These are phyloP conservation scores for Reticulitermes lucifugus DNA, from an alignment of 2,888 invertebrate genomes.

Conservation along the genomic window DNA sequence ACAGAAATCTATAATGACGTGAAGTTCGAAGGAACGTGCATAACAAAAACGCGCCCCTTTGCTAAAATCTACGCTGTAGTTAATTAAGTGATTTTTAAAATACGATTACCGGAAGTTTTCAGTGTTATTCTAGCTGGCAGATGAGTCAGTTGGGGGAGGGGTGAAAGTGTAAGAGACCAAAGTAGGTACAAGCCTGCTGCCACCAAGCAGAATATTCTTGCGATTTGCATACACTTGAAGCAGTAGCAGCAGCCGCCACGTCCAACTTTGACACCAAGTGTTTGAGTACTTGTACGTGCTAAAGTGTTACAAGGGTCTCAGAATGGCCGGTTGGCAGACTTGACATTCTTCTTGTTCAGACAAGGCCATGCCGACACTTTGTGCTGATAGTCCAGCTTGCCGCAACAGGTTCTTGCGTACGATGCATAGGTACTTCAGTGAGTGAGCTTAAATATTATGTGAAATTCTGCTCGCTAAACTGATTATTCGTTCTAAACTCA, in stretches of 20 bases:
- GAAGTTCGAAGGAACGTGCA: background rate
- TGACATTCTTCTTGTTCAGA: no score
- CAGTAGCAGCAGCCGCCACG: background rate
- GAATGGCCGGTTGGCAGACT: background rate
- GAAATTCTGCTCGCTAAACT: no score
- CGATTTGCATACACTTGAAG: constrained; percentile 40
- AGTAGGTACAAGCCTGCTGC: constrained; percentile 17
- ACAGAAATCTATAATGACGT: constrained; percentile 25
- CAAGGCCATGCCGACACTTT: no score
- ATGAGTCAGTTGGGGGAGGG: constrained; percentile 12
- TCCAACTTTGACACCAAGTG: constrained; percentile 35
- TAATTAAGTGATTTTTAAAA: constrained; percentile 48
- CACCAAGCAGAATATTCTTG: constrained; percentile 1
- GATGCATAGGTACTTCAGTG: no score
- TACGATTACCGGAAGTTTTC: constrained; percentile 32
- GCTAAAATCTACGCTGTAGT: constrained; percentile 36
- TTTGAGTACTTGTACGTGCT: constrained; percentile 12
- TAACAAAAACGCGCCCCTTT: background rate
- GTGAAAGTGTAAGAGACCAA: constrained; percentile 19
- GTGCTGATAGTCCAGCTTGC: no score
- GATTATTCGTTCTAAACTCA: no score
- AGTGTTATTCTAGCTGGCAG: constrained; percentile 45
- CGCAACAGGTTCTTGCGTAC: no score
- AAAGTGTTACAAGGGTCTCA: background rate
- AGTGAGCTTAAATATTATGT: no score